Conservation (phyloP, 2,888 invertebrate species). For the Gryllus longicercus region DNA sequence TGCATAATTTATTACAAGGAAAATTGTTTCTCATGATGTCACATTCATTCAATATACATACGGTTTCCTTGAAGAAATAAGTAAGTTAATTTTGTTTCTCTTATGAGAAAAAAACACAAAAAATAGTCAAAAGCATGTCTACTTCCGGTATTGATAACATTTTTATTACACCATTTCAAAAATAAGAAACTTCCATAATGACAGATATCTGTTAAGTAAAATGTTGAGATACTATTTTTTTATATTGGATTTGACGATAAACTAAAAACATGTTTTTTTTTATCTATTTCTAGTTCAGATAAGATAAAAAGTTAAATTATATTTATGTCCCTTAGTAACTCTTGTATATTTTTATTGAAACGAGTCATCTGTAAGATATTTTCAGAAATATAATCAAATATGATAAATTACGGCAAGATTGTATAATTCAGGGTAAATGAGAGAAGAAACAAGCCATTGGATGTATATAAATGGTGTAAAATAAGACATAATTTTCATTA, state of each 20-base stretch:
- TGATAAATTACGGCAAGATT: too few species aligned
- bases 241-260: neutral
- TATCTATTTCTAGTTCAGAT: too few species aligned
- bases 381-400: too few species aligned
- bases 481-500: too few species aligned
- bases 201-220: neutral
- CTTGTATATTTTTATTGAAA: too few species aligned
- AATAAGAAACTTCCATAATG: neutral
- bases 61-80: neutral
- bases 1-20: neutral
- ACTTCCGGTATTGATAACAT: slow-evolving; percentile 18
- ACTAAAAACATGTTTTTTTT: too few species aligned
- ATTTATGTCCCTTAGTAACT: too few species aligned
- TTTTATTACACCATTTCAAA: slow-evolving; percentile 24
- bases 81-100: neutral
- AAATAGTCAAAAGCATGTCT: slow-evolving; percentile 17
- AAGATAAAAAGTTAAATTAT: too few species aligned
- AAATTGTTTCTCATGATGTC: neutral
- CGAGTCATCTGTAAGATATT: too few species aligned
- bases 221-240: slow-evolving; percentile 17
- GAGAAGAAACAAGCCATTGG: too few species aligned
- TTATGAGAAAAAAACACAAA: neutral
- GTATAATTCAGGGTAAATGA: too few species aligned
- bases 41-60: neutral
- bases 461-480: too few species aligned